Conservation (phyloP, 2,113 vertebrate genomes). For the Urocitellus parryii region DNA sequence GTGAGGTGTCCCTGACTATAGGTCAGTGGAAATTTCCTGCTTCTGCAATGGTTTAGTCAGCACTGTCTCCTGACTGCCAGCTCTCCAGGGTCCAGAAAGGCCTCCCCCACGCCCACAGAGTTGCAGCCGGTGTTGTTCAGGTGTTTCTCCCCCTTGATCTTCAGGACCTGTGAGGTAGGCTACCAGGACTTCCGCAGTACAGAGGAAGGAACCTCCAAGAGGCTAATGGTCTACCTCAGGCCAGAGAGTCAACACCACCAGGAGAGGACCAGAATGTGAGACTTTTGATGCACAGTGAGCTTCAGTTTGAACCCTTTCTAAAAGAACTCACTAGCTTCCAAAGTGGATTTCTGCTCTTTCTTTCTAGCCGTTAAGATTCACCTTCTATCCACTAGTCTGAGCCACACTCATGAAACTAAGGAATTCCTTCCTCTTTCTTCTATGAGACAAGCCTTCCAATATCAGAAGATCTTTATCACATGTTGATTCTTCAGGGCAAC, state of each 20-base stretch:
- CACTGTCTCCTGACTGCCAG: background rate
- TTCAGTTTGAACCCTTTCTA: background rate
- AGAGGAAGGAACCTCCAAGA: background rate
- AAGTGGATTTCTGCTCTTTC: background rate
- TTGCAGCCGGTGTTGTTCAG: background rate
- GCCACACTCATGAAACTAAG: background rate
- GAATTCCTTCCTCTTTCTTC: conserved; percentile 15
- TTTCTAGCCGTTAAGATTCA: background rate
- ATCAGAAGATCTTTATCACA: background rate
- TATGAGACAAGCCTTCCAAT: background rate
- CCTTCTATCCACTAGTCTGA: background rate
- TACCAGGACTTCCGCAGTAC: background rate
- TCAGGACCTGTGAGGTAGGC: background rate
- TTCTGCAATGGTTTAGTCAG: background rate
- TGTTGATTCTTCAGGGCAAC: background rate
- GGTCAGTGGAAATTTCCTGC: conserved; percentile 74
- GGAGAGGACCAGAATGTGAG: background rate
- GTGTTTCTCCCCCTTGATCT: background rate
- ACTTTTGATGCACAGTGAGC: background rate
- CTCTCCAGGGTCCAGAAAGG: background rate
- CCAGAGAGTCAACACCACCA: background rate
- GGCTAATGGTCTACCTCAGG: background rate
- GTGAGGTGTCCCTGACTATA: conserved; percentile 56
- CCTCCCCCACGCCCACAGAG: background rate
- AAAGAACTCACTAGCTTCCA: background rate